Evolutionary conservation across 2,888 invertebrate species (phyloP), one percentile per base, ranked within the genome.

Genomic region (Melieria omissa): DNA sequence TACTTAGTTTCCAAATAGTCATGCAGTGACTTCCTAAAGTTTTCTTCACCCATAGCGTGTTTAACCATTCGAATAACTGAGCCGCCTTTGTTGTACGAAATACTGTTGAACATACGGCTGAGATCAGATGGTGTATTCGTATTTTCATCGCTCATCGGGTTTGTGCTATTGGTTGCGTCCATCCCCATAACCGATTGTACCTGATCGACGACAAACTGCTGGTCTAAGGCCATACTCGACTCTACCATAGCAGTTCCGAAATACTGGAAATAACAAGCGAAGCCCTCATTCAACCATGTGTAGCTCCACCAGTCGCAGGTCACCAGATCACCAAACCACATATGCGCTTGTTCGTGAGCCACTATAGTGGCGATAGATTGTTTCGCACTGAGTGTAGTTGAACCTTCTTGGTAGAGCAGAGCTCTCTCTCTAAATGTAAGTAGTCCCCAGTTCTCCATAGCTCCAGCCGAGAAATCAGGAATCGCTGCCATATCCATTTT

Each of bases 361-460:
- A 86, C 81, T 6, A 92, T 90, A 79, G 88, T 88, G 41, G 91
- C 91, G 7, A 92, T 90, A 54, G 89, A 82, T 78, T 91, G 90
- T 80, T 91, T 90, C 62, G 89, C 90, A 6, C 88, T 78, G 63
- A 90, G 88, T 0, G 91, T 90, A 0, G 91, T 90, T 45, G 89
- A 86, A 3, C 88, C 83, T 55, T 89, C 88, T 65, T 93, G 92
- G 75, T 90, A 93, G 4, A 95, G 85, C 74, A 94, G 86, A 0
- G 90, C 89, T 0, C 91, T 90, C 82, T 95, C 94, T 70, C 92
- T 90, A 87, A 93, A 96, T 4, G 93, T 95, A 6, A 95, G 89
- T 42, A 96, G 88, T 7, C 96, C 96, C 95, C 96, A 96, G 84
- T 97, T 96, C 83, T 96, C 95, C 96, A 96, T 96, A 67, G 95